phyloP scores from a whole-genome alignment of 2,888 invertebrate species.

The Tineola bisselliella region DNA sequence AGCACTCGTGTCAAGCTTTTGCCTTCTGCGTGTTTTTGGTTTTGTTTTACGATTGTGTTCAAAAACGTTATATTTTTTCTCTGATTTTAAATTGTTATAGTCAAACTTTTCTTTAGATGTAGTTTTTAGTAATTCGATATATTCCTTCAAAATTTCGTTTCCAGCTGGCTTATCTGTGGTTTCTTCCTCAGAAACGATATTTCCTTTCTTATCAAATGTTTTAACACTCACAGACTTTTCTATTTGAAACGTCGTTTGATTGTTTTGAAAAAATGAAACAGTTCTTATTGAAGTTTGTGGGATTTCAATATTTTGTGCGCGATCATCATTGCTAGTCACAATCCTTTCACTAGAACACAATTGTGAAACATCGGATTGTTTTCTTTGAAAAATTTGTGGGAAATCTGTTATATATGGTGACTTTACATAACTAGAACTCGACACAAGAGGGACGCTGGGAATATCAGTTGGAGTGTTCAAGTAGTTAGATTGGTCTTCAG shows the following conservation, averaged over 20 bases:
- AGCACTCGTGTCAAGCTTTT: background rate
- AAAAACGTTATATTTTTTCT: background rate
- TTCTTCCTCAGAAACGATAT: background rate
- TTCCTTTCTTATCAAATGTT: background rate
- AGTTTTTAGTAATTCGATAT: background rate
- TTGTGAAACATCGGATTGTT: background rate
- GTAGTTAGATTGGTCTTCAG: conserved; percentile 19
- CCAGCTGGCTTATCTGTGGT: background rate
- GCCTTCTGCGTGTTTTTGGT: background rate
- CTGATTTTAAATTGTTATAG: background rate
- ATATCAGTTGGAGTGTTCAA: background rate
- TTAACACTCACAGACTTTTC: background rate
- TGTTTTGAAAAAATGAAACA: conserved; percentile 2
- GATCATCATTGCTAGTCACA: background rate
- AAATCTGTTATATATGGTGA: background rate
- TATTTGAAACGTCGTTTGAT: background rate
- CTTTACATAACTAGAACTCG: background rate
- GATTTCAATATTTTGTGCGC: background rate
- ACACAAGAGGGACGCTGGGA: conserved; percentile 19
- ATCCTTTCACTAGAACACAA: background rate
- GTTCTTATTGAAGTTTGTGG: background rate
- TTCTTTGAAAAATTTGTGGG: background rate
- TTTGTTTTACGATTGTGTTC: background rate
- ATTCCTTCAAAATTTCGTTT: background rate
- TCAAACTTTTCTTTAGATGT: background rate